These are phyloP conservation scores for Tinea pellionella DNA, from an alignment of 2,888 invertebrate species.

Conservation along the genomic window DNA sequence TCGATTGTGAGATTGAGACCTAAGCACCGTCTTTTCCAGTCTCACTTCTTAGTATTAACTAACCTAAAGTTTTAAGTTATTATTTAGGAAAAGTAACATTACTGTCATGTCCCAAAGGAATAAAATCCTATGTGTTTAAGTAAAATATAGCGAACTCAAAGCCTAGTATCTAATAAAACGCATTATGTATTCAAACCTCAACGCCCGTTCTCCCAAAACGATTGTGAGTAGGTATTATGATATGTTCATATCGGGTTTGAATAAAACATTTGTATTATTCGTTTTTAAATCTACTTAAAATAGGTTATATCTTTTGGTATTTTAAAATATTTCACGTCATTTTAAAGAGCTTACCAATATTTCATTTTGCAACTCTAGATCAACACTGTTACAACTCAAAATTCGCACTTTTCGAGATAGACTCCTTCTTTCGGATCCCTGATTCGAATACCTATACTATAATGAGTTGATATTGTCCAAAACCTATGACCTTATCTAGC, in stretches of 20 bases:
- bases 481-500: no score
- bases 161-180: constrained; percentile 1
- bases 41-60: no score
- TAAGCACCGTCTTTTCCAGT: no score
- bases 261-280: neutral
- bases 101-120: neutral
- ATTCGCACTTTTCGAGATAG: no score
- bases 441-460: no score
- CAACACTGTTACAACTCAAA: no score
- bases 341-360: neutral
- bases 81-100: no score
- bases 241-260: constrained; percentile 1
- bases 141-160: neutral
- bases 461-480: no score
- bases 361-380: neutral
- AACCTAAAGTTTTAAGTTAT: no score
- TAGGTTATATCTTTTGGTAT: neutral
- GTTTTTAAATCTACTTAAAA: neutral
- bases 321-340: neutral
- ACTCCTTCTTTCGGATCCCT: no score
- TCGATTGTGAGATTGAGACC: no score
- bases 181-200: constrained; percentile 8
- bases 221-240: constrained; percentile 5
- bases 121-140: neutral
- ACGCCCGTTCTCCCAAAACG: constrained; percentile 5